Evolutionary conservation across 2,113 vertebrate species (phyloP).

Genomic region (Anguilla japonica): DNA sequence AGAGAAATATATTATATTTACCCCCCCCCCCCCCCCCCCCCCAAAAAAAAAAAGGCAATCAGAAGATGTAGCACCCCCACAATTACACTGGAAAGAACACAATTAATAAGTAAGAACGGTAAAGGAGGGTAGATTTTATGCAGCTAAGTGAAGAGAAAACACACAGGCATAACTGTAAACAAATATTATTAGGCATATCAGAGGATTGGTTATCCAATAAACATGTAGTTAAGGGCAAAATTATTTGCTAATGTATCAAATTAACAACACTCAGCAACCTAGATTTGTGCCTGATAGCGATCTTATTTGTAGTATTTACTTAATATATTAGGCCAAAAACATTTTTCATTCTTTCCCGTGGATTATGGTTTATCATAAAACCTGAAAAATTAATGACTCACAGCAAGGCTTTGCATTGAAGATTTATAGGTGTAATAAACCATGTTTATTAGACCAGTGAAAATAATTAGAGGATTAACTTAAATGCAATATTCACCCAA

Average conservation of each 20-base stretch:
- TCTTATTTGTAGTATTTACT: constrained; percentile 98
- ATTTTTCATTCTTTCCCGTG: constrained; percentile 93
- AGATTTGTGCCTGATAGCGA: constrained; percentile 89
- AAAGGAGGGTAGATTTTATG: neutral
- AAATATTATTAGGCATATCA: constrained; percentile 78
- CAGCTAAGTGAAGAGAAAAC: neutral
- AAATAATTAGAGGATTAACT: constrained; percentile 96
- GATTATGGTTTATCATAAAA: constrained; percentile 92
- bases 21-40: too few species aligned
- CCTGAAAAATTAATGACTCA: constrained; percentile 95
- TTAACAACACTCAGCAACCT: constrained; percentile 96
- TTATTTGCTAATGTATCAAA: constrained; percentile 99
- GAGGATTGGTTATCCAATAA: constrained; percentile 89
- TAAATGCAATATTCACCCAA: constrained; percentile 94
- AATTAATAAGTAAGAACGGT: neutral
- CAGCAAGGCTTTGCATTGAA: constrained; percentile 89
- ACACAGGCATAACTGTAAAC: constrained; percentile 24
- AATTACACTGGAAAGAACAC: neutral
- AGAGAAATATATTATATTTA: neutral
- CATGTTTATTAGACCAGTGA: constrained; percentile 95
- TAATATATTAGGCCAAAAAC: constrained; percentile 89
- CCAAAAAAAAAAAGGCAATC: too few species aligned
- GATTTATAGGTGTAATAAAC: constrained; percentile 92
- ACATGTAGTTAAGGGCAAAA: constrained; percentile 98
- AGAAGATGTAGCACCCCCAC: too few species aligned